A percentile compares a stretch with the other conserved stretches of the same genome.
These are phyloP conservation scores for Clarias fuscus DNA, from an alignment of 2,797 vertebrate species.

Conservation along the genomic window DNA sequence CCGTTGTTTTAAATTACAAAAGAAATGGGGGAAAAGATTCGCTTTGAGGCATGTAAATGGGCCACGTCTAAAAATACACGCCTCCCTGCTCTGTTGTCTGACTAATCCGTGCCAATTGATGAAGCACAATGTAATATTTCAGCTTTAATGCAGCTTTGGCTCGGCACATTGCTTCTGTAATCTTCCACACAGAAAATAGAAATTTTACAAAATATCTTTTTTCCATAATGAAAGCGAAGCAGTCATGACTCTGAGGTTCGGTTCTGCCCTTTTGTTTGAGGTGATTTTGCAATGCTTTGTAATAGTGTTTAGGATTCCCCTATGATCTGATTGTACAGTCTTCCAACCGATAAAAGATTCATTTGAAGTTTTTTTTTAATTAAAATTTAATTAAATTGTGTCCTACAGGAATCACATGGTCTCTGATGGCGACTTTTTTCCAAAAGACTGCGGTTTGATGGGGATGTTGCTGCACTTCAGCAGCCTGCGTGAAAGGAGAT, in stretches of 20 bases:
- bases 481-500: background rate
- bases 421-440: background rate
- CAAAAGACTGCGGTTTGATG: background rate
- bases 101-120: slow-evolving; percentile 48
- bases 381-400: background rate
- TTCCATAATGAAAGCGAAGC: background rate
- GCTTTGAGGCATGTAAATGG: slow-evolving; percentile 42
- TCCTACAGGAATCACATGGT: background rate
- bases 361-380: background rate
- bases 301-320: background rate
- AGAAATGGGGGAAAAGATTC: slow-evolving; percentile 15
- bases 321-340: background rate
- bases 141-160: slow-evolving; percentile 48
- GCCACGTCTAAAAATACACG: slow-evolving; percentile 48
- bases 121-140: slow-evolving; percentile 52
- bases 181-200: slow-evolving; percentile 47
- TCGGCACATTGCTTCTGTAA: slow-evolving; percentile 52
- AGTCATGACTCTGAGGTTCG: background rate
- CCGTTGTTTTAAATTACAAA: slow-evolving; percentile 17
- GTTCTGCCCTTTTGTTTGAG: background rate
- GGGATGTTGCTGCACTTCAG: background rate
- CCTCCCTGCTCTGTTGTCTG: slow-evolving; percentile 45
- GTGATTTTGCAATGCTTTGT: background rate
- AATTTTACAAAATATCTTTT: background rate
- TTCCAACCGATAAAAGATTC: background rate